Evolutionary conservation across 2,888 invertebrate genomes (phyloP), one percentile per base, ranked within the genome.

Genomic region (Troides aeacus): DNA sequence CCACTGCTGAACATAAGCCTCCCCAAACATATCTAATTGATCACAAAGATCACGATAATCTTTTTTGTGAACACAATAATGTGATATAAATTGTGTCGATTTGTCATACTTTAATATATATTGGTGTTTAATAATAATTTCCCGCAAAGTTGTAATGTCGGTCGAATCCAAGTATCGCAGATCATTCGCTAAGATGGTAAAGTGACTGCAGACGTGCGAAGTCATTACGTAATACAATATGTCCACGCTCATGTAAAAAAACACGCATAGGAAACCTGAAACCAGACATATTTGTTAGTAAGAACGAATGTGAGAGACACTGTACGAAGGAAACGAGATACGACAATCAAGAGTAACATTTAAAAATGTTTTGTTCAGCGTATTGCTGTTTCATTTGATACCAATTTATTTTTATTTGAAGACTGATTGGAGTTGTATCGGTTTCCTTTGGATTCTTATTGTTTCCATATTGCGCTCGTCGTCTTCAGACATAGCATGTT

Each of bases 151-250:
- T 5, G 73, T 67, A 1, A 74, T 73, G 39, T 80, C 82, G 0
- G 70, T 69, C 36, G 62, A 69, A 61, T 83, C 76, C 23, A 90
- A 69, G 50, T 71, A 57, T 70, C 76, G 71, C 17, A 90, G 78
- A 72, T 82, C 84, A 12, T 81, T 72, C 70, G 84, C 85, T 7
- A 92, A 77, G 0, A 88, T 72, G 0, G 75, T 72, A 59, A 90
- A 88, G 69, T 89, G 83, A 21, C 80, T 80, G 71, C 89, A 91
- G 1, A 89, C 79, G 23, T 88, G 88, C 21, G 86, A 84, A 0
- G 89, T 86, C 61, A 90, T 66, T 5, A 87, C 77, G 61, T 82
- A 89, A 69, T 89, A 91, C 0, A 90, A 66, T 0, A 85, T 84
- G 69, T 91, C 91, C 0, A 82, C 78, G 0, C 85, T 84, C 1